Conservation (phyloP, 2,888 invertebrate species). For the Pterobdella sp. region DNA sequence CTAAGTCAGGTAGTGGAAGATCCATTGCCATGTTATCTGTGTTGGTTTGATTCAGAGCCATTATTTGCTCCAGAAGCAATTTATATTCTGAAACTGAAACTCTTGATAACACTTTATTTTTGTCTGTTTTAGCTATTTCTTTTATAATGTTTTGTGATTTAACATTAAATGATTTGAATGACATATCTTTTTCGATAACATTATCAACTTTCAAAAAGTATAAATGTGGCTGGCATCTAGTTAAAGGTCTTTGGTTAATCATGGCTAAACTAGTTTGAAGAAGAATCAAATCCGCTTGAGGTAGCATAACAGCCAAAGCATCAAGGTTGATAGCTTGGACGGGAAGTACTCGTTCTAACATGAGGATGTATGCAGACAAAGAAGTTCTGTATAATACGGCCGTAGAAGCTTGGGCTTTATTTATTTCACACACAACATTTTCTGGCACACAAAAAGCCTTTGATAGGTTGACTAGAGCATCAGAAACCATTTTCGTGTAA, state of each 20-base stretch:
- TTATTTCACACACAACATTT: not conserved
- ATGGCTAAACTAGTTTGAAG: not conserved
- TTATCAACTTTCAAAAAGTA: constrained; percentile 13
- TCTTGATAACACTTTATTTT: not conserved
- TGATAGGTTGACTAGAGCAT: not conserved
- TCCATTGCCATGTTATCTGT: not conserved
- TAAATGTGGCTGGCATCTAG: not conserved
- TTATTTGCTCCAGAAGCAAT: not conserved
- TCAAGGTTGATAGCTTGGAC: constrained; percentile 1
- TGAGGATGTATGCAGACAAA: not conserved
- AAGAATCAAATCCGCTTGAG: not conserved
- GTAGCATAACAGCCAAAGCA: not conserved
- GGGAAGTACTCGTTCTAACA: constrained; percentile 1
- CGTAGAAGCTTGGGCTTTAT: not conserved
- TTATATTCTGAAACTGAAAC: not conserved
- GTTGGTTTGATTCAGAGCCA: not conserved
- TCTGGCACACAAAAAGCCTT: not conserved
- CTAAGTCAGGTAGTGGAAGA: not conserved
- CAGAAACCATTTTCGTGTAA: not conserved
- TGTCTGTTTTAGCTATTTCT: constrained; percentile 1
- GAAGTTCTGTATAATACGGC: not conserved
- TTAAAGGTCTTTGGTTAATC: not conserved
- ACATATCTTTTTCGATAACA: not conserved
- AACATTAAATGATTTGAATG: not conserved
- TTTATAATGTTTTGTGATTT: not conserved